Evolutionary conservation across 2,797 vertebrate species (phyloP), one percentile per base, ranked within the genome.

Genomic region (Dipus sagitta): DNA sequence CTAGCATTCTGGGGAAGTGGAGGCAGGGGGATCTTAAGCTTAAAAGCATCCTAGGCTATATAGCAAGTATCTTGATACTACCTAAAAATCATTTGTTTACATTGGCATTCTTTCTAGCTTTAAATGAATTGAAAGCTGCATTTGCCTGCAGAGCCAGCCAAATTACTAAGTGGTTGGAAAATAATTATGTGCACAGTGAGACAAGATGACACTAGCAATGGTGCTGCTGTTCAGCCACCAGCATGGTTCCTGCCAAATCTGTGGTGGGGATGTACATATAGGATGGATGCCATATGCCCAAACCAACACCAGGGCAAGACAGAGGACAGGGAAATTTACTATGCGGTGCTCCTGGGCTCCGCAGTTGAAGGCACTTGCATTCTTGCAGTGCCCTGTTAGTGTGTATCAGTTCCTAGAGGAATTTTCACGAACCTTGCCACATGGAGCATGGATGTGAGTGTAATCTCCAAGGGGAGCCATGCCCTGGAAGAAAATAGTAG

Each of bases 41-140:
- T n/a, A n/a, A 76, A 26, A 74, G 30, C 20, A n/a, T 26, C 28
- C 42, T 58, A 9, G 62, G 32, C 24, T 58, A 70, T 20, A 47
- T 54, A 58, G 6, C 23, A 6, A 70, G 62, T n/a, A n/a, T n/a
- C n/a, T n/a, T n/a, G n/a, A 52, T 18, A 60, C 21, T 67, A 42
- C 72, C 30, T 32, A 52, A 83, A 83, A 14, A 58, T 58, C 1
- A 67, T 64, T 32, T 42, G 6, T 78, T 74, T 84, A 23, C 30
- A 38, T 26, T 78, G 74, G 38, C 38, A 64, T 79, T 64, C 26
- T 21, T 85, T 54, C 74, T 58, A 84, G 38, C 14, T 78, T 85
- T 65, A 78, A 85, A 84, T 58, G 89, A 75, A 67, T 83, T 77
- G 77, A 93, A 95, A 86, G 28, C 26, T 28, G 65, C 54, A 62